Percentiles rank a stretch among this genome's conserved stretches.
phyloP scores from a whole-genome alignment of 2,797 vertebrate genomes.

The Spatula clypeata region DNA sequence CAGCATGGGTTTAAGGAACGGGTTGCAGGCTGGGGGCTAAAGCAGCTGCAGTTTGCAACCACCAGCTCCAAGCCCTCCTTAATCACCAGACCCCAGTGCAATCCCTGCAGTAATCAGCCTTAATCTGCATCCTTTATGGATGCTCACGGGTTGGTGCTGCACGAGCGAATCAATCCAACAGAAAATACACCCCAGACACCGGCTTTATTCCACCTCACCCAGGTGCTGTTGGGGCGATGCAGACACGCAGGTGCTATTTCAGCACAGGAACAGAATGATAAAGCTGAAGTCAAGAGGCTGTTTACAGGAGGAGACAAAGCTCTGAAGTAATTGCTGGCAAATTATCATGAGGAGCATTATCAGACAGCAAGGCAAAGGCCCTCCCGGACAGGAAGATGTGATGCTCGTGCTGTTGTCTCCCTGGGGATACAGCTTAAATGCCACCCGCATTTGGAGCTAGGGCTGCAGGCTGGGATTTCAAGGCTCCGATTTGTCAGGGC shows the following conservation, averaged over 20 bases:
- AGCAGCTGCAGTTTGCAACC: neutral
- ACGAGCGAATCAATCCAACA: neutral
- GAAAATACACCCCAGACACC: neutral
- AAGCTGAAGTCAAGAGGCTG: neutral
- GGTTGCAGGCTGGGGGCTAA: neutral
- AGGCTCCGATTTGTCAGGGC: neutral
- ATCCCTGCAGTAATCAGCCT: neutral
- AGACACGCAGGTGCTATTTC: fast-evolving
- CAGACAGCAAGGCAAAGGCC: neutral
- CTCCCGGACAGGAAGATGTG: neutral
- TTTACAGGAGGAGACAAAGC: neutral
- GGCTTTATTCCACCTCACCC: neutral
- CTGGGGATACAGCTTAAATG: neutral
- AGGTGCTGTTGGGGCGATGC: fast-evolving
- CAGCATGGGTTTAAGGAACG: neutral
- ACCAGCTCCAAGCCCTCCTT: neutral
- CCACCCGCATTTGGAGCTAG: neutral
- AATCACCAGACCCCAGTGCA: neutral
- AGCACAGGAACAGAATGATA: neutral
- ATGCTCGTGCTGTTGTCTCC: neutral
- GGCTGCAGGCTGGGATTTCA: neutral
- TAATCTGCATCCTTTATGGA: neutral
- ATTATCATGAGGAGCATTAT: neutral
- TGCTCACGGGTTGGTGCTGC: neutral
- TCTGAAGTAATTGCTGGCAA: constrained; percentile 16